Evolutionary conservation across 2,113 vertebrate genomes (phyloP).

Genomic region (Sylvia atricapilla): DNA sequence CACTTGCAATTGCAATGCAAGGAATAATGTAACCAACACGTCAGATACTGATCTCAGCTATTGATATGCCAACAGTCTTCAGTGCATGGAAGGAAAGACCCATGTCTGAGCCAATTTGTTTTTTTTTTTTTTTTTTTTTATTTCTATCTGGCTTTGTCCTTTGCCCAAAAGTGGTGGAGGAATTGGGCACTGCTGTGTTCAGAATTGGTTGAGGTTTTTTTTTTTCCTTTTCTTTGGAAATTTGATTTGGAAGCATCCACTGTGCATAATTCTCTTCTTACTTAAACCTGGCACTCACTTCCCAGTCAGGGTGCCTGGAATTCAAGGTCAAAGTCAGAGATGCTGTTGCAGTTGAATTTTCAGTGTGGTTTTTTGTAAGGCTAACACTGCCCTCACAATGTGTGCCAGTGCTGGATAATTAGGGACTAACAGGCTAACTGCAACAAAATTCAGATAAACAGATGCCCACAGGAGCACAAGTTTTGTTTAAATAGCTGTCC

Average conservation of each 20-base stretch:
- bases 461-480: neutral
- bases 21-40: neutral
- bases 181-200: neutral
- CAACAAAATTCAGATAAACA: neutral
- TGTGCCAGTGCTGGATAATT: neutral
- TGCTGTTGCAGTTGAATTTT: neutral
- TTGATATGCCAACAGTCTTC: neutral
- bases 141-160: neutral
- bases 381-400: rapidly evolving
- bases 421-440: neutral
- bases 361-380: neutral
- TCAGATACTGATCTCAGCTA: neutral
- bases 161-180: neutral
- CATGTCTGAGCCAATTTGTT: neutral
- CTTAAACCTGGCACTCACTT: neutral
- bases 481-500: neutral
- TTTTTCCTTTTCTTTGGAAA: neutral
- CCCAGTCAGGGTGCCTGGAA: neutral
- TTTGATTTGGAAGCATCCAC: neutral
- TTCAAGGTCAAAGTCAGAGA: neutral
- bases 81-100: neutral
- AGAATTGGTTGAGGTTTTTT: neutral
- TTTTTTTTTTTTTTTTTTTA: too few species aligned
- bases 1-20: neutral
- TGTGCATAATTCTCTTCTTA: neutral